Conservation (phyloP, 2,113 vertebrate species). For the Cichladusa arquata region DNA sequence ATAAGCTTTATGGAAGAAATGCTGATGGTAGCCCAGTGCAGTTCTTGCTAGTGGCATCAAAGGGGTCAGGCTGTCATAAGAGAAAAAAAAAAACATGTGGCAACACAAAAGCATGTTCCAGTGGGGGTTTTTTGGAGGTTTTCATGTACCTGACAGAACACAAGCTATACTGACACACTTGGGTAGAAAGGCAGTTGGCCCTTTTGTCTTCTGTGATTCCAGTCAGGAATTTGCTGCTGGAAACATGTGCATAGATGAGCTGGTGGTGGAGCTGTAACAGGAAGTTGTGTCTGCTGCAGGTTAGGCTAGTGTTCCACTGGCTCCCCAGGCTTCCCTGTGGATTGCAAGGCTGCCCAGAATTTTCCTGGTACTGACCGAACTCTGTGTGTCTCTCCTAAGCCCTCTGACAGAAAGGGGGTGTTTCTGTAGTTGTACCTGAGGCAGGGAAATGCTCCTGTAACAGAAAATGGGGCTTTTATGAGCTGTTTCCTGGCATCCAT, state of each 20-base stretch:
- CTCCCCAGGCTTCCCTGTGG: background rate
- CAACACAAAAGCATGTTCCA: background rate
- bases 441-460: background rate
- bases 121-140: rapidly evolving
- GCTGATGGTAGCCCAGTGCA: background rate
- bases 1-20: background rate
- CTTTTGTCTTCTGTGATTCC: background rate
- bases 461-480: background rate
- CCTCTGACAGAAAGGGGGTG: background rate
- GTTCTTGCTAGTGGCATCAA: background rate
- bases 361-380: background rate
- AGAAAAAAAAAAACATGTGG: background rate
- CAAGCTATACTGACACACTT: background rate
- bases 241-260: background rate
- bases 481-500: background rate
- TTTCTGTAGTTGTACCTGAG: background rate
- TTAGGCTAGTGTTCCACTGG: background rate
- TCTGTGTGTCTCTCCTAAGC: background rate
- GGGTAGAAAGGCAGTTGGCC: background rate
- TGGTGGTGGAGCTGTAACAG: background rate
- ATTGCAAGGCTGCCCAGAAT: rapidly evolving
- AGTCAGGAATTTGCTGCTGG: background rate
- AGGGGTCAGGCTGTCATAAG: background rate
- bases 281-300: background rate
- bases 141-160: background rate